Conservation (phyloP, 1,140 invertebrate species). For the Drosophila trapezifrons region DNA sequence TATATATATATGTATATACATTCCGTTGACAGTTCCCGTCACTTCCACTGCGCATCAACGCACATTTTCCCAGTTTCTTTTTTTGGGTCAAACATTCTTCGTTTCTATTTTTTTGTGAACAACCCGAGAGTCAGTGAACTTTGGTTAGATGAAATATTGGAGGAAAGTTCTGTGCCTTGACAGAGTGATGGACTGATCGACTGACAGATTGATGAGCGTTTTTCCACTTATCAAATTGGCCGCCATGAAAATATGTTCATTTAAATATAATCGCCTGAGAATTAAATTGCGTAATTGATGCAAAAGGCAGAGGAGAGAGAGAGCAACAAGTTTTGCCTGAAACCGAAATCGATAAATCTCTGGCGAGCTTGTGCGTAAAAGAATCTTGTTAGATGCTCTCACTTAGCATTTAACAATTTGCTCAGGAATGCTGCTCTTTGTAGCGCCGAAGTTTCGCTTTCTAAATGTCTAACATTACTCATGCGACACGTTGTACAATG, state of each 20-base stretch:
- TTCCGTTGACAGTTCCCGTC: conserved; percentile 59
- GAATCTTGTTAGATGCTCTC: conserved; percentile 40
- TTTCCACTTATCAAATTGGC: conserved; percentile 38
- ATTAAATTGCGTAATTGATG: conserved; percentile 64
- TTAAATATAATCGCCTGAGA: conserved; percentile 58
- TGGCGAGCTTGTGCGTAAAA: background rate
- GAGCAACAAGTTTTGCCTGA: conserved; percentile 49
- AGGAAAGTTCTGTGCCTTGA: conserved; percentile 33
- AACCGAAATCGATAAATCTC: conserved; percentile 56
- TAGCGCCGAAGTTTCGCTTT: conserved; percentile 39
- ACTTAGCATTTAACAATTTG: conserved; percentile 29
- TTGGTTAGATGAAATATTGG: conserved; percentile 45
- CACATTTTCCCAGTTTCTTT: conserved; percentile 56
- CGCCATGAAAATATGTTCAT: conserved; percentile 47
- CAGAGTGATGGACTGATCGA: conserved; percentile 22
- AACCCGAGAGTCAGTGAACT: conserved; percentile 61
- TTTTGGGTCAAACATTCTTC: conserved; percentile 68
- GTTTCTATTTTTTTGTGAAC: conserved; percentile 10
- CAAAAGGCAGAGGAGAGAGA: background rate
- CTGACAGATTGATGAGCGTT: conserved; percentile 37
- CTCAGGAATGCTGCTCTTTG: conserved; percentile 36
- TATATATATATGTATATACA: conserved; percentile 4
- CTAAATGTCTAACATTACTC: conserved; percentile 44
- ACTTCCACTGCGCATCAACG: conserved; percentile 41
- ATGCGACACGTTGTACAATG: conserved; percentile 28